Conservation (phyloP, 2,113 vertebrate species). For the Siniperca knerii region DNA sequence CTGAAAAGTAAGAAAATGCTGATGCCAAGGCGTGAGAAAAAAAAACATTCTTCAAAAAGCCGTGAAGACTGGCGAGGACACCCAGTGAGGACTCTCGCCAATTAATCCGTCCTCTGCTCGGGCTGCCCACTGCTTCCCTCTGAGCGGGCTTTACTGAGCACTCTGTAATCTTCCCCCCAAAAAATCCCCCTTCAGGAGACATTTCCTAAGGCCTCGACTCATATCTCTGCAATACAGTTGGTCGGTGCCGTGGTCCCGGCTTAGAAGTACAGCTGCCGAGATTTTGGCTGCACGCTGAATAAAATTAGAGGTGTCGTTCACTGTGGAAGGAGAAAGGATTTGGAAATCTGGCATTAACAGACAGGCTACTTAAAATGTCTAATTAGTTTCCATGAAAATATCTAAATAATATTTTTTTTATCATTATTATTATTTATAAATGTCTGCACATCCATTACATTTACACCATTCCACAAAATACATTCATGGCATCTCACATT, state of each 20-base stretch:
- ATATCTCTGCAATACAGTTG: slow-evolving; percentile 59
- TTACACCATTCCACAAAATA: too few species aligned
- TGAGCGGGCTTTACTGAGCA: slow-evolving; percentile 51
- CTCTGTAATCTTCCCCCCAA: slow-evolving; percentile 41
- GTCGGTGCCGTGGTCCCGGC: slow-evolving; percentile 15
- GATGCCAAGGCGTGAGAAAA: slow-evolving; percentile 22
- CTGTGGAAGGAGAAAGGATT: background rate
- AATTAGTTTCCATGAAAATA: background rate
- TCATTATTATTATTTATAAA: too few species aligned
- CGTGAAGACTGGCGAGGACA: slow-evolving; percentile 33
- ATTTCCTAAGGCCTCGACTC: slow-evolving; percentile 42
- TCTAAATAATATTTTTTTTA: too few species aligned
- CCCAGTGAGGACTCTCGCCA: slow-evolving; percentile 42
- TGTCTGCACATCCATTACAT: too few species aligned
- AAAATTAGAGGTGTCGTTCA: slow-evolving; percentile 16
- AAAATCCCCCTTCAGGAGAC: slow-evolving; percentile 59
- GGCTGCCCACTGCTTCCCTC: slow-evolving; percentile 43
- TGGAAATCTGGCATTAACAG: slow-evolving; percentile 22
- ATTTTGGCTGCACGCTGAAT: slow-evolving; percentile 19
- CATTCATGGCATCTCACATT: too few species aligned
- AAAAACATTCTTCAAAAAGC: slow-evolving; percentile 20
- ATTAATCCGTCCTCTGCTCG: slow-evolving; percentile 47
- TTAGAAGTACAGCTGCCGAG: slow-evolving; percentile 30
- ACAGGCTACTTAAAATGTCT: background rate
- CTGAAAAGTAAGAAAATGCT: slow-evolving; percentile 24